Evolutionary conservation across 2,797 vertebrate genomes (phyloP).

Genomic region (Valencia hispanica): DNA sequence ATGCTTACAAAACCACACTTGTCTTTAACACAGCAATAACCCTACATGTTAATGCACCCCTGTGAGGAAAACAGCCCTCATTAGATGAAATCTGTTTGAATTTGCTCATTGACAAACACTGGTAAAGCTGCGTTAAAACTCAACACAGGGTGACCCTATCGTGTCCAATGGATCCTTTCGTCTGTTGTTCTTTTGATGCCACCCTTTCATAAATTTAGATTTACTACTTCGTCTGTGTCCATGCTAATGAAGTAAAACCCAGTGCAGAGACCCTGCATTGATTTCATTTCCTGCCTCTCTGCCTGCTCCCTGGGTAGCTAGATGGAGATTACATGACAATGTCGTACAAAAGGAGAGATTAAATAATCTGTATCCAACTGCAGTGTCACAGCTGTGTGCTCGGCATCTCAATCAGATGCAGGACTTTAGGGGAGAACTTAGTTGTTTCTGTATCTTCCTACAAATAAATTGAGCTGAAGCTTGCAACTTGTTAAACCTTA

Average conservation of each 20-base stretch:
- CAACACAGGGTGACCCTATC: constrained; percentile 40
- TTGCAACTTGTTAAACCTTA: constrained; percentile 61
- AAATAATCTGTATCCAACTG: constrained; percentile 68
- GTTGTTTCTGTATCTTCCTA: constrained; percentile 22
- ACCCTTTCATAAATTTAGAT: constrained; percentile 74
- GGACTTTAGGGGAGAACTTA: constrained; percentile 37
- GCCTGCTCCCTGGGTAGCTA: constrained; percentile 63
- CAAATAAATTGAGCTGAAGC: constrained; percentile 54
- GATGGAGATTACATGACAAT: constrained; percentile 73
- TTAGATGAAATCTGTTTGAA: constrained; percentile 5
- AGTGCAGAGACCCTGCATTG: constrained; percentile 69
- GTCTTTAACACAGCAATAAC: constrained; percentile 9
- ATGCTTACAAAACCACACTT: constrained; percentile 8
- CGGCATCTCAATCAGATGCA: constrained; percentile 69
- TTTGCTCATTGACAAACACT: constrained; percentile 35
- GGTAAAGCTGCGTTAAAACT: constrained; percentile 37
- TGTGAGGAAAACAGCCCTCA: neutral
- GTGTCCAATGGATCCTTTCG: constrained; percentile 44
- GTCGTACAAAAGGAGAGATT: constrained; percentile 78
- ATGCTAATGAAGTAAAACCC: constrained; percentile 78
- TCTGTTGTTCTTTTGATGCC: constrained; percentile 48
- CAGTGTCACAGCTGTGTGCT: constrained; percentile 67
- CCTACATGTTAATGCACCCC: constrained; percentile 20
- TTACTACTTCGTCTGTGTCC: constrained; percentile 75
- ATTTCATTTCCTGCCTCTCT: constrained; percentile 81